Evolutionary conservation across 1,140 invertebrate genomes (phyloP).

Genomic region (Drosophila ercepeae): DNA sequence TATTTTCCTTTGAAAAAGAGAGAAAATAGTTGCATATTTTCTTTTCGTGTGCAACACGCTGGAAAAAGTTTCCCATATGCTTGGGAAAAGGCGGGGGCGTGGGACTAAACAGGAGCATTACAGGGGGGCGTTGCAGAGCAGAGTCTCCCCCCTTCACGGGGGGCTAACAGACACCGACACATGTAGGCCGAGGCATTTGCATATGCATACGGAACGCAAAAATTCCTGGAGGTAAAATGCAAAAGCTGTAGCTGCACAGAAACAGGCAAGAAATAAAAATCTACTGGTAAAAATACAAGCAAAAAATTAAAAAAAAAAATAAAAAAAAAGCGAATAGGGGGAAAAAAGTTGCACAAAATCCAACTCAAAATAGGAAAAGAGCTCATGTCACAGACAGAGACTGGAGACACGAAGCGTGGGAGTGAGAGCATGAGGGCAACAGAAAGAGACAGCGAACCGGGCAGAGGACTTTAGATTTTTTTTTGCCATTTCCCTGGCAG

Average conservation of each 20-base stretch:
- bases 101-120: not conserved
- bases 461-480: not conserved
- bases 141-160: not conserved
- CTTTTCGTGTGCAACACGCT: slow-evolving; percentile 35
- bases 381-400: slow-evolving; percentile 48
- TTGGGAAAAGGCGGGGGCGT: not conserved
- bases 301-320: slow-evolving; percentile 5
- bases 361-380: slow-evolving; percentile 54
- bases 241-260: slow-evolving; percentile 56
- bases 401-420: slow-evolving; percentile 1
- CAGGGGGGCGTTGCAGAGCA: not conserved
- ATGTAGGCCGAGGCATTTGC: slow-evolving; percentile 78
- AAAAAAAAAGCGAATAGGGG: no score
- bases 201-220: slow-evolving; percentile 60
- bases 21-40: not conserved
- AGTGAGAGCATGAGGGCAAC: not conserved
- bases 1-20: not conserved
- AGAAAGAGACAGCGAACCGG: not conserved
- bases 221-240: slow-evolving; percentile 67
- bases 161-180: slow-evolving; percentile 62
- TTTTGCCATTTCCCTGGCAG: not conserved
- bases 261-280: slow-evolving; percentile 20
- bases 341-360: slow-evolving; percentile 3
- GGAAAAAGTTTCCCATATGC: slow-evolving; percentile 63
- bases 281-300: not conserved